A percentile compares a stretch with the other conserved stretches of the same genome.
phyloP scores from a whole-genome alignment of 2,888 invertebrate genomes.

The Campopleginae sp. region DNA sequence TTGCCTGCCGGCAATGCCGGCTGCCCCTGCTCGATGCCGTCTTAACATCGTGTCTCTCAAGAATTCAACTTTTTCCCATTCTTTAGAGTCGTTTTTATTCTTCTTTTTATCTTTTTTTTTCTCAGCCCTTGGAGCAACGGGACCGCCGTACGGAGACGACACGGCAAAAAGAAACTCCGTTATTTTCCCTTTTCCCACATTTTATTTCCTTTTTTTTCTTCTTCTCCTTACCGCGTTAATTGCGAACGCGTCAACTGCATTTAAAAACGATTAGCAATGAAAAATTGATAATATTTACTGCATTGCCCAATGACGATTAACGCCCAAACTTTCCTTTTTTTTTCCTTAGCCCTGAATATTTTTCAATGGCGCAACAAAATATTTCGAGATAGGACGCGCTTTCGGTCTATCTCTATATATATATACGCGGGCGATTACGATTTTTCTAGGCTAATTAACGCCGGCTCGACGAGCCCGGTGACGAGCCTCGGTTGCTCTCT shows the following conservation, averaged over 20 bases:
- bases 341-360: not conserved
- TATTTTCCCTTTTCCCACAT: too few species aligned
- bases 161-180: not conserved
- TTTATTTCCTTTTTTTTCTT: too few species aligned
- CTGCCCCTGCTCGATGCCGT: not conserved
- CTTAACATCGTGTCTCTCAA: not conserved
- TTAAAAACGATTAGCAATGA: not conserved
- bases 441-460: conserved; percentile 45
- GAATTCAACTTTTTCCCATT: not conserved
- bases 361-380: not conserved
- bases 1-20: too few species aligned
- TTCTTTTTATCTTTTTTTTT: not conserved
- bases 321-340: not conserved
- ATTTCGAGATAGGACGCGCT: not conserved
- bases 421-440: not conserved
- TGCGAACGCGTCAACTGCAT: not conserved
- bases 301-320: too few species aligned
- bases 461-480: too few species aligned
- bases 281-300: too few species aligned
- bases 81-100: not conserved
- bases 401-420: too few species aligned
- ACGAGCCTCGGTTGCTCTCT: too few species aligned
- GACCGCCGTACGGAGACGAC: not conserved
- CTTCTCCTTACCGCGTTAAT: too few species aligned
- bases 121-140: not conserved